Evolutionary conservation across 2,888 invertebrate genomes (phyloP), one percentile per base, ranked within the genome.

Genomic region (Pterostichus madidus): DNA sequence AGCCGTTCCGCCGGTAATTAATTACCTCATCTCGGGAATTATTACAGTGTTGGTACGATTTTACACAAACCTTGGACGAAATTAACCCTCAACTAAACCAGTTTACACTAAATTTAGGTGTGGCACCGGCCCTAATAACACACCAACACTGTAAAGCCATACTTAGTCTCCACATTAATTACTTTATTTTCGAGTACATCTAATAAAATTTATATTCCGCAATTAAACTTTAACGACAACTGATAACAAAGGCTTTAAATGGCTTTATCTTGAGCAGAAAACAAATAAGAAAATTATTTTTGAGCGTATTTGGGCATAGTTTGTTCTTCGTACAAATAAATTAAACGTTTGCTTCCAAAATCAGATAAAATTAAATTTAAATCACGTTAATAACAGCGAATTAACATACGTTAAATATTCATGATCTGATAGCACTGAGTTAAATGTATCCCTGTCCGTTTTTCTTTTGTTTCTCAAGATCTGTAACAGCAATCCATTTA

Each of bases 341-440:
- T 80, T 46, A 80, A 80, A 61, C 61, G 53, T 39, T 78, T 78
- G 13, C 61, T 13, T 75, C 75, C 39, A 59, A 81, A 81, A 81
- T 81, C 73, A 59, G 81, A 81, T 81, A 81, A 81, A 81, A 75
- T 75, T 75, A 73, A 56, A 81, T 81, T 61, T 75, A 75, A 81
- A 73, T 81, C 75, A 81, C 59, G 75, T 75, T 81, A 81, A 81
- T 81, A 73, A 81, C 81, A 39, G 39, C 59, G 61, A 56, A 81
- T 81, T 81, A 75, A 75, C 81, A 75, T 81, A 81, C 46, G 75
- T 75, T 75, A 81, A 81, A 81, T 81, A 81, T 81, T 81, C 81
- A 81, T 81, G 81, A 75, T 49, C 71, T 68, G 79, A 64, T 79
- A 64, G 32, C 64, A 44, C 44, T 39, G 68, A 53, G 64, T 79